Conservation (phyloP, 2,888 invertebrate genomes). For the Nematopogon swammerdamellus region DNA sequence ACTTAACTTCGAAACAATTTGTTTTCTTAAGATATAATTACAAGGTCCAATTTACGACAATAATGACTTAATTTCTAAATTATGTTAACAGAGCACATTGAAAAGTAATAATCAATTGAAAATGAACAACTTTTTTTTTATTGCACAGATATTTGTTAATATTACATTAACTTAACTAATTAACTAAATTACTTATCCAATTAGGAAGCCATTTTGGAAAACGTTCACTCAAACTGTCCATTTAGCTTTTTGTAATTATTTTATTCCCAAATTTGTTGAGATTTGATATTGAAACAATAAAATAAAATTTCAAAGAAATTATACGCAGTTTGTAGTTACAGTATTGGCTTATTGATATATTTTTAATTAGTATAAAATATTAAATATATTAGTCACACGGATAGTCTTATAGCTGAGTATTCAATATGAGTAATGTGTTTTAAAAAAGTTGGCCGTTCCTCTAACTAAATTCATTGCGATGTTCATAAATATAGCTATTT, state of each 20-base stretch:
- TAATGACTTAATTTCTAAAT: constrained; percentile 29
- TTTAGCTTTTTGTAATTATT: too few species aligned
- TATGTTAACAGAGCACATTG: constrained; percentile 31
- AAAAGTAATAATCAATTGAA: constrained; percentile 21
- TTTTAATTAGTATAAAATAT: too few species aligned
- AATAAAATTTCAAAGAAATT: too few species aligned
- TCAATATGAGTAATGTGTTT: neutral
- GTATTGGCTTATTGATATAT: too few species aligned
- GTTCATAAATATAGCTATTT: constrained; percentile 22
- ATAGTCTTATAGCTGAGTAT: neutral
- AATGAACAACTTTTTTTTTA: constrained; percentile 38
- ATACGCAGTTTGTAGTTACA: too few species aligned
- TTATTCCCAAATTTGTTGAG: too few species aligned
- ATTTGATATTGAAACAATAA: too few species aligned
- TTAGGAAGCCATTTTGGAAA: too few species aligned
- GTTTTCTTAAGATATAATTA: constrained; percentile 24
- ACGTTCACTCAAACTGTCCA: too few species aligned
- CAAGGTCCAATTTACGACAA: constrained; percentile 43
- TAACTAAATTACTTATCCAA: neutral
- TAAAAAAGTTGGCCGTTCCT: neutral
- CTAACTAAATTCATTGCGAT: neutral
- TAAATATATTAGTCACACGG: too few species aligned
- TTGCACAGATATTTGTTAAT: constrained; percentile 49
- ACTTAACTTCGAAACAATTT: neutral
- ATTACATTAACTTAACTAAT: constrained; percentile 15